Percentiles rank a stretch among this genome's conserved stretches.
Evolutionary conservation across 2,888 invertebrate species (phyloP).

Genomic region (Pseudococcus jackbeardsleyi): DNA sequence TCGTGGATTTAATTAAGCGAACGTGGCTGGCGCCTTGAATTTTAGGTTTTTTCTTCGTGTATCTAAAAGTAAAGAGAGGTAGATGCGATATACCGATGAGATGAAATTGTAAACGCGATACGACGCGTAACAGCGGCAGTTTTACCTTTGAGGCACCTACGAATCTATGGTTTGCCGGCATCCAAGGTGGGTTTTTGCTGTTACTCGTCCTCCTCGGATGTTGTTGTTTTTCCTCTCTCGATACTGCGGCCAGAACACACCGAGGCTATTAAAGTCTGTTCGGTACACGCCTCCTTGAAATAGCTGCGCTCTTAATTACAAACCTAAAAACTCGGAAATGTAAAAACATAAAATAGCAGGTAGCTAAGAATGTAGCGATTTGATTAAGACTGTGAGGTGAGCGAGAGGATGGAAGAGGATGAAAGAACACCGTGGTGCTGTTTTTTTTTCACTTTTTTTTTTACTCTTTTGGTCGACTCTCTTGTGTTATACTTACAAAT

Average conservation of each 20-base stretch:
- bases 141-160: conserved; percentile 59
- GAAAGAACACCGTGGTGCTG: not conserved
- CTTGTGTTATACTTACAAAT: not conserved
- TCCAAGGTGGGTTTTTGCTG: not conserved
- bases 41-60: conserved; percentile 4
- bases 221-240: conserved; percentile 25
- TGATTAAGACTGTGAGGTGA: conserved; percentile 30
- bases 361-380: conserved; percentile 47
- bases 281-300: conserved; percentile 60
- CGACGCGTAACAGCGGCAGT: conserved; percentile 61
- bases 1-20: conserved; percentile 59
- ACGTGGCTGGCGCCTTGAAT: conserved; percentile 58
- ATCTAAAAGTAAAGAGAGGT: not conserved
- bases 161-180: not conserved
- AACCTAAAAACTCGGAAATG: conserved; percentile 47
- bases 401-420: not conserved
- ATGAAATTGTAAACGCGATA: conserved; percentile 52
- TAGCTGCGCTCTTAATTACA: conserved; percentile 59
- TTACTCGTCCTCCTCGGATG: not conserved
- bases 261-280: conserved; percentile 57
- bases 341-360: conserved; percentile 63
- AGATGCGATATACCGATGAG: not conserved
- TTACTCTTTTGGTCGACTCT: not conserved
- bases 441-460: not conserved
- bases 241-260: not conserved